Conservation (phyloP, 2,797 vertebrate genomes). For the Uromys caudimaculatus region DNA sequence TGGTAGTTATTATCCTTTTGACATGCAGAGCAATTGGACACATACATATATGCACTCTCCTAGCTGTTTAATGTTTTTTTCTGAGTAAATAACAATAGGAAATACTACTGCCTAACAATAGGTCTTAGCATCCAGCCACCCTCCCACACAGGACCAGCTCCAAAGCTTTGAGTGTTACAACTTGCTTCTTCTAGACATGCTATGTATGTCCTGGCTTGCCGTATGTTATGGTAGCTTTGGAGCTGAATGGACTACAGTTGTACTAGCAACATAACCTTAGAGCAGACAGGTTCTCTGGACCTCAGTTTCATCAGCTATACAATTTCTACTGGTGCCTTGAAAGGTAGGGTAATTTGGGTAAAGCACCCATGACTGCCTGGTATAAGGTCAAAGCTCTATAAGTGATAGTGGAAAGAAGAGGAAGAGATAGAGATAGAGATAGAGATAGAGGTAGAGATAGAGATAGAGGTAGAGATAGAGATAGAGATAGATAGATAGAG, state of each 20-base stretch:
- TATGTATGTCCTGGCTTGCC: background rate
- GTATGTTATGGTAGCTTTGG: background rate
- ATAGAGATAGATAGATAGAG: too few species aligned
- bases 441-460: background rate
- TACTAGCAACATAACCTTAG: conserved; percentile 12
- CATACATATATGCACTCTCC: conserved; percentile 62
- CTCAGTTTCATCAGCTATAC: conserved; percentile 29
- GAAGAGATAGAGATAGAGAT: too few species aligned
- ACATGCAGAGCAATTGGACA: conserved; percentile 61
- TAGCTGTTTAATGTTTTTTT: conserved; percentile 53
- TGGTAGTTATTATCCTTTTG: conserved; percentile 33
- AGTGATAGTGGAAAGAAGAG: background rate
- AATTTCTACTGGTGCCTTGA: conserved; percentile 20
- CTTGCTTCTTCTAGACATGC: background rate
- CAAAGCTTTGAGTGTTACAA: conserved; percentile 30
- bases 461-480: too few species aligned
- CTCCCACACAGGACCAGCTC: background rate
- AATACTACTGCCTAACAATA: conserved; percentile 24
- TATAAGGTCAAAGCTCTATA: conserved; percentile 23
- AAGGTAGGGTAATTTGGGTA: conserved; percentile 21
- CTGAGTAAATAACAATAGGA: conserved; percentile 20
- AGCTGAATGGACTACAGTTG: background rate
- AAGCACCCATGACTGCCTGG: background rate
- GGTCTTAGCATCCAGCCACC: conserved; percentile 16
- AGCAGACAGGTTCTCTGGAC: background rate